Base-by-base conservation (phyloP, 2,888 invertebrate genomes). In the Hydriomena furcata region DNA sequence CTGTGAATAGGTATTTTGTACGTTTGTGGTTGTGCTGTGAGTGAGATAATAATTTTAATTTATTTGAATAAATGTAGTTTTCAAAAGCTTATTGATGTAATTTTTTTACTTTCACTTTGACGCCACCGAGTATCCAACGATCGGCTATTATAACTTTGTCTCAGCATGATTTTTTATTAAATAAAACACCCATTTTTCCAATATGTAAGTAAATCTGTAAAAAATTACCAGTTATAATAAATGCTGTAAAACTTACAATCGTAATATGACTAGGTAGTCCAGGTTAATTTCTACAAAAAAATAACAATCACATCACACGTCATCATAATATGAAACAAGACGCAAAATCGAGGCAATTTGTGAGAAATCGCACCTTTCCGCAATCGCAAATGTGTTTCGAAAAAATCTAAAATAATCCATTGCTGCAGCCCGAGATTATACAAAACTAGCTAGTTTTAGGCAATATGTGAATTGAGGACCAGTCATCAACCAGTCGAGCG, bases 1-100 rank as follows among this genome's bases (percentile, higher is more conserved):
- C 27, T 44, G 43, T 35, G 34, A 20, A 21, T 11, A n/a, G n/a
- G n/a, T n/a, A 23, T 44, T 45, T 46, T 41, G 23, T 48, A 13
- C n/a, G 35, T 12, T 41, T 27, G 23, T 41, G 47, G 13, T 43
- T 28, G 36, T 54, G 48, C 7, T 40, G n/a, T 34, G 66, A 68
- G 67, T 73, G 73, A 71, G 65, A 68, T 37, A 63, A 59, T 63
- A 58, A 35, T 52, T 65, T 60, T 76, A 68, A 73, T 65, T 73
- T 75, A 72, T 69, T 55, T 42, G 47, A 67, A 64, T 66, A 67
- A 68, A 70, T 60, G 55, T 65, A 63, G 68, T 61, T 63, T 65
- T 57, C 36, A 36, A 61, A 57, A 61, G 36, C 55, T 56, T 48
- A 10, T 0, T 2, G 8, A 13, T 24, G 37, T 17, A 17, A 7